These are phyloP conservation scores for Syngnathus floridae DNA, from an alignment of 2,113 vertebrate genomes.

Conservation along the genomic window DNA sequence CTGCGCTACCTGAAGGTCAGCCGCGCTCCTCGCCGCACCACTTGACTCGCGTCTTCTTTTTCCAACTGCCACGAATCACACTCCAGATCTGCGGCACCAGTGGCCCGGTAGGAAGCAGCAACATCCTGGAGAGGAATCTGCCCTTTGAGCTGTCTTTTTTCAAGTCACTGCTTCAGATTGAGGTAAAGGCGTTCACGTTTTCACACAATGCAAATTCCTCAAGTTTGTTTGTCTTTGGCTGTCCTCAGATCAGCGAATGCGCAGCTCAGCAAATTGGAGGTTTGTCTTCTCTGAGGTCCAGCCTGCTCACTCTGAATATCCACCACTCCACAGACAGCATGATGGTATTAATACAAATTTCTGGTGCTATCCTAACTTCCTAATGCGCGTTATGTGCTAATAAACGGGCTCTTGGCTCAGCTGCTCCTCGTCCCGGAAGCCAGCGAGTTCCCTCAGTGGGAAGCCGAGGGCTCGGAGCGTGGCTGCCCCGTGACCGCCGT, in stretches of 20 bases:
- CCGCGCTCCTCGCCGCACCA: not conserved
- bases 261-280: slow-evolving; percentile 80
- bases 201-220: not conserved
- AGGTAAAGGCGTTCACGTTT: slow-evolving; percentile 67
- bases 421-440: slow-evolving; percentile 88
- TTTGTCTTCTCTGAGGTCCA: slow-evolving; percentile 78
- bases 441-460: slow-evolving; percentile 90
- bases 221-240: not conserved
- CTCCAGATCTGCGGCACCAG: slow-evolving; percentile 81
- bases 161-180: slow-evolving; percentile 90
- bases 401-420: slow-evolving; percentile 60
- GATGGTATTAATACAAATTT: slow-evolving; percentile 69
- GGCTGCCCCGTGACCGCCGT: slow-evolving; percentile 81
- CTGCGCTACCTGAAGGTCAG: slow-evolving; percentile 90
- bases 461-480: slow-evolving; percentile 77
- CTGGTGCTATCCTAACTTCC: no score
- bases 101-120: slow-evolving; percentile 86
- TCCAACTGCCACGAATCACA: not conserved
- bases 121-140: slow-evolving; percentile 85
- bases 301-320: slow-evolving; percentile 82
- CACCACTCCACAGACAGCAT: slow-evolving; percentile 80
- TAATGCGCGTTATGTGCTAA: not conserved
- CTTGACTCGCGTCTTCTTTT: slow-evolving; percentile 7
- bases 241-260: slow-evolving; percentile 82
- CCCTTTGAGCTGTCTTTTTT: slow-evolving; percentile 92